Percentiles rank a stretch among this genome's conserved stretches.
phyloP scores from a whole-genome alignment of 2,888 invertebrate species.

The Sympetrum striolatum region DNA sequence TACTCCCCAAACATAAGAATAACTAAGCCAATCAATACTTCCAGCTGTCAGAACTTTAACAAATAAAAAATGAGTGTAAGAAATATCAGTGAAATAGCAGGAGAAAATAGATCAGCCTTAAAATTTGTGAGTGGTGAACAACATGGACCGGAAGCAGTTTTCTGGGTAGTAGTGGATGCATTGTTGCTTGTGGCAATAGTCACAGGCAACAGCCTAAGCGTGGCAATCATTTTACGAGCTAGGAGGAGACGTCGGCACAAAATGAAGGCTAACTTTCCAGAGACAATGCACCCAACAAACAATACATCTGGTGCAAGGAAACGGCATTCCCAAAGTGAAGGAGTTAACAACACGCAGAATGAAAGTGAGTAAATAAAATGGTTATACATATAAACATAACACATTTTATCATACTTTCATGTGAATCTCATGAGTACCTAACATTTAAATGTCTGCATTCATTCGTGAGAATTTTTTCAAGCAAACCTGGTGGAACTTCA shows the following conservation, averaged over 20 bases:
- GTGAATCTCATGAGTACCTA: too few species aligned
- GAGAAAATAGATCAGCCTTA: background rate
- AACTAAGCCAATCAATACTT: too few species aligned
- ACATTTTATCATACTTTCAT: background rate
- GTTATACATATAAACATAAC: background rate
- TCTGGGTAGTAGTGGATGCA: constrained; percentile 63
- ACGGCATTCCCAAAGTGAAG: background rate
- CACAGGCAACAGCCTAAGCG: constrained; percentile 77
- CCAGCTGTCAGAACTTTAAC: too few species aligned
- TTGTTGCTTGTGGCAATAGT: constrained; percentile 71
- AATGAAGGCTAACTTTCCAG: background rate
- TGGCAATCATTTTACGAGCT: constrained; percentile 69
- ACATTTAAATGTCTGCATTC: too few species aligned
- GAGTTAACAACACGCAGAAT: background rate
- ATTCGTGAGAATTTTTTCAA: too few species aligned
- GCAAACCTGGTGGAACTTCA: too few species aligned
- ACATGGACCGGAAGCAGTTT: constrained; percentile 9
- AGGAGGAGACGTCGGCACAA: background rate
- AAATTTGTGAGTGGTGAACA: background rate
- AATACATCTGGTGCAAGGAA: background rate
- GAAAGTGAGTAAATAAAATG: background rate
- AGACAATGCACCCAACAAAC: background rate
- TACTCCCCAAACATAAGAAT: too few species aligned
- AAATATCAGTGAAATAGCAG: background rate
- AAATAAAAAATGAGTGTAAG: too few species aligned